Percentiles rank a stretch among this genome's conserved stretches.
phyloP scores from a whole-genome alignment of 1,140 invertebrate genomes.

The Agrypnia vestita region DNA sequence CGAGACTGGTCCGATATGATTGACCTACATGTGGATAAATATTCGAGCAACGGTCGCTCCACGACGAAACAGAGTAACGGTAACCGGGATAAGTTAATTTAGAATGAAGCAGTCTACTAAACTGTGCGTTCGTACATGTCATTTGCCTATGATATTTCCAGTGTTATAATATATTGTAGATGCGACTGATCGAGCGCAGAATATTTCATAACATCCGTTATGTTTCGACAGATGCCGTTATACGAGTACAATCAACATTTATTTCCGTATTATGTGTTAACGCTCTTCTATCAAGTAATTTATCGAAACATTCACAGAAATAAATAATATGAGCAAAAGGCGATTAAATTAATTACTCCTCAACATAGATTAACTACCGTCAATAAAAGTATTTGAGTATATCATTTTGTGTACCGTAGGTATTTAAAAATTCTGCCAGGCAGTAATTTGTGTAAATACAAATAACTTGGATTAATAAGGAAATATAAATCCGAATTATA shows the following conservation, averaged over 20 bases:
- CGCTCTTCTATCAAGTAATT: no score
- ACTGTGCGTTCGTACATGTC: not conserved
- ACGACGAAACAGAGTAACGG: constrained; percentile 20
- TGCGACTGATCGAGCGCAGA: not conserved
- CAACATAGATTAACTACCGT: no score
- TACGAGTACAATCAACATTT: constrained; percentile 22
- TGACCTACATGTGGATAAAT: constrained; percentile 16
- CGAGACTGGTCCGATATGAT: not conserved
- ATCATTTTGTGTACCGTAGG: no score
- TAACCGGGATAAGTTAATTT: constrained; percentile 7
- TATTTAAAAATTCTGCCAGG: no score
- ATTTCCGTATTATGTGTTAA: not conserved
- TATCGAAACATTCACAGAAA: no score
- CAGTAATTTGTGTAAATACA: no score
- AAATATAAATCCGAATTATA: no score
- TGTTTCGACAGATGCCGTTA: constrained; percentile 34
- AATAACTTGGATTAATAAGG: no score
- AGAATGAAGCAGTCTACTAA: not conserved
- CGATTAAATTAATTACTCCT: no score
- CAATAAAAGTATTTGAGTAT: no score
- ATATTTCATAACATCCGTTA: constrained; percentile 30
- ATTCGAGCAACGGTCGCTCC: not conserved
- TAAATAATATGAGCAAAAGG: no score
- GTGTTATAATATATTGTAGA: not conserved
- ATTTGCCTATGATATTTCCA: not conserved